Percentiles rank a stretch among this genome's conserved stretches.
These are phyloP conservation scores for Microctonus aethiopoides DNA, from an alignment of 2,888 invertebrate genomes.

Conservation along the genomic window DNA sequence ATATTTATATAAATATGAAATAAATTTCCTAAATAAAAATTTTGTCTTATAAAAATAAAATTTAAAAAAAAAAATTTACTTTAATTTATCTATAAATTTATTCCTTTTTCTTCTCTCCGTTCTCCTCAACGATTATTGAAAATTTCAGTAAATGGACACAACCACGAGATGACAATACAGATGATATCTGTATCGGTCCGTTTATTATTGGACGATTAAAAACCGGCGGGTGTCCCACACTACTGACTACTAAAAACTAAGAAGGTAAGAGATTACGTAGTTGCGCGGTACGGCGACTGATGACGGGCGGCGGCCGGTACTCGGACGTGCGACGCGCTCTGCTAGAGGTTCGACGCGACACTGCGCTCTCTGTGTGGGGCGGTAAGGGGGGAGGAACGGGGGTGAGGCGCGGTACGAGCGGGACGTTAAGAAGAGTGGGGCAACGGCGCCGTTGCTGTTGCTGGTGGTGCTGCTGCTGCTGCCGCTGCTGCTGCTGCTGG, in stretches of 20 bases:
- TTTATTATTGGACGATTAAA: slow-evolving; percentile 18
- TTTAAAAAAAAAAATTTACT: too few species aligned
- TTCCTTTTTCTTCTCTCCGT: not conserved
- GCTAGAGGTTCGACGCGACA: slow-evolving; percentile 67
- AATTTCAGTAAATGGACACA: not conserved
- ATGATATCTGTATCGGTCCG: not conserved
- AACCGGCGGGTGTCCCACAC: slow-evolving; percentile 50
- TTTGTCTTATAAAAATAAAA: not conserved
- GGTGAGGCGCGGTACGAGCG: slow-evolving; percentile 33
- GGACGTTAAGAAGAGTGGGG: slow-evolving; percentile 29
- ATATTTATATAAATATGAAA: too few species aligned
- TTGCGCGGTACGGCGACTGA: slow-evolving; percentile 65
- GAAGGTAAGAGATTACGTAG: slow-evolving; percentile 64
- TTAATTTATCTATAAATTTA: too few species aligned
- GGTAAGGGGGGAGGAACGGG: slow-evolving; percentile 51
- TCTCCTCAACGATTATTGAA: not conserved
- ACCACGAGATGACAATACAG: slow-evolving; percentile 7
- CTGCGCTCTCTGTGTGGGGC: slow-evolving; percentile 64
- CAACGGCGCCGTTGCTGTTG: not conserved
- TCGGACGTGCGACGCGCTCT: slow-evolving; percentile 67
- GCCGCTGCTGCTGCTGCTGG: not conserved
- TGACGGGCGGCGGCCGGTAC: slow-evolving; percentile 66
- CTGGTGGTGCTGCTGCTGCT: not conserved
- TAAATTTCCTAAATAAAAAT: not conserved
- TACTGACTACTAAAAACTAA: slow-evolving; percentile 66